Conservation (phyloP, 1,140 invertebrate species). For the Sweltsa coloradensis region DNA sequence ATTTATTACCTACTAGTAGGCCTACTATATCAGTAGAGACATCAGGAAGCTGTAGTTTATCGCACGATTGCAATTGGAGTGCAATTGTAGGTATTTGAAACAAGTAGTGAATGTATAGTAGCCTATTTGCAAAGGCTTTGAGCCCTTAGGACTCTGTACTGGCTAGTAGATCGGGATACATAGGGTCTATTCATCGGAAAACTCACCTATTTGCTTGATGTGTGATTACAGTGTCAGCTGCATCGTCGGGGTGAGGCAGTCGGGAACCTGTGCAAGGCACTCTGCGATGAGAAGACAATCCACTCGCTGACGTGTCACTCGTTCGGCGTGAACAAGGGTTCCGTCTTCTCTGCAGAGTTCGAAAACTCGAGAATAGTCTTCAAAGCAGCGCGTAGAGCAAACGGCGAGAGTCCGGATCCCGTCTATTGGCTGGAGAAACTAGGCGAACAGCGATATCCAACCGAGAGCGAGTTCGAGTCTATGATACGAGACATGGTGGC, state of each 20-base stretch:
- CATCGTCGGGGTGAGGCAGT: conserved; percentile 35
- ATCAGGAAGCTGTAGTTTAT: too few species aligned
- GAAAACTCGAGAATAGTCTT: conserved; percentile 37
- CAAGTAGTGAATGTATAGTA: too few species aligned
- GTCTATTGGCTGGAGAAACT: conserved; percentile 33
- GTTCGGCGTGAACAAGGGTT: conserved; percentile 39
- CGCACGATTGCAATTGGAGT: too few species aligned
- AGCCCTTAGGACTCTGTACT: too few species aligned
- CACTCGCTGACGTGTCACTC: conserved; percentile 40
- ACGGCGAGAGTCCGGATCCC: conserved; percentile 4
- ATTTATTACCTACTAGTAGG: too few species aligned
- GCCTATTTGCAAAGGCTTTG: too few species aligned
- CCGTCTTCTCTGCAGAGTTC: conserved; percentile 42
- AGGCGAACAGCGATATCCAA: conserved; percentile 34
- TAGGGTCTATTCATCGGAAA: too few species aligned
- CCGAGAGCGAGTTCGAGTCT: conserved; percentile 35
- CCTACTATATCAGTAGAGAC: too few species aligned
- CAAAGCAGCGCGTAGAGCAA: conserved; percentile 32
- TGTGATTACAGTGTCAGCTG: conserved; percentile 40
- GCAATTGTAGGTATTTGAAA: too few species aligned
- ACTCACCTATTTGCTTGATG: too few species aligned
- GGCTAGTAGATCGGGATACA: too few species aligned
- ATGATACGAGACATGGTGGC: conserved; percentile 34
- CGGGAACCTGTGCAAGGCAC: conserved; percentile 40
- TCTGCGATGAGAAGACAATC: conserved; percentile 37